Evolutionary conservation across 2,888 invertebrate species (phyloP).

Genomic region (Hipparchia sbordonii): DNA sequence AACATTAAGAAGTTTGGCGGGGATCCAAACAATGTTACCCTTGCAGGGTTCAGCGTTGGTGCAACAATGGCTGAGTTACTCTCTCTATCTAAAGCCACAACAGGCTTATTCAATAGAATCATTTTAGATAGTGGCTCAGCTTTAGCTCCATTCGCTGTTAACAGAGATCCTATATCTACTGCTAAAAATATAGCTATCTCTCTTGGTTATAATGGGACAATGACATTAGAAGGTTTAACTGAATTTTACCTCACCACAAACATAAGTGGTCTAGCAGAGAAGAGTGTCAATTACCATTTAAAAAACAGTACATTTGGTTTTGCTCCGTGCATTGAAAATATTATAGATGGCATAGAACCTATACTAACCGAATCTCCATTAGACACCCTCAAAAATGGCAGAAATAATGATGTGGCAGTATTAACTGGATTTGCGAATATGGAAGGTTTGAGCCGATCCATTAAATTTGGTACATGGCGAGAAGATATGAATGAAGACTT

Average conservation of each 20-base stretch:
- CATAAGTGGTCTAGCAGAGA: slow-evolving; percentile 49
- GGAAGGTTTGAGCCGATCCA: slow-evolving; percentile 71
- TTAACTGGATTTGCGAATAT: slow-evolving; percentile 69
- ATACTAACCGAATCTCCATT: slow-evolving; percentile 69
- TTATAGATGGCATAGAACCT: slow-evolving; percentile 55
- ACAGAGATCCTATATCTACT: slow-evolving; percentile 66
- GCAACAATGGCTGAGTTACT: slow-evolving; percentile 80
- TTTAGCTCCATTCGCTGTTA: slow-evolving; percentile 66
- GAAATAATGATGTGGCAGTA: slow-evolving; percentile 57
- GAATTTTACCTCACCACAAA: slow-evolving; percentile 67
- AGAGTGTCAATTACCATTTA: slow-evolving; percentile 66
- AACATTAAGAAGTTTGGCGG: slow-evolving; percentile 91
- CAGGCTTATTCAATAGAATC: slow-evolving; percentile 66
- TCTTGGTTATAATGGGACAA: slow-evolving; percentile 66
- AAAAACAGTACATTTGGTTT: slow-evolving; percentile 73
- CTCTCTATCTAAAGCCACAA: slow-evolving; percentile 59
- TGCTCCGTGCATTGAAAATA: slow-evolving; percentile 69
- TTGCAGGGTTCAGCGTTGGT: slow-evolving; percentile 92
- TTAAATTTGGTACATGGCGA: slow-evolving; percentile 64
- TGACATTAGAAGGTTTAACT: slow-evolving; percentile 61
- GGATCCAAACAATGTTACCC: slow-evolving; percentile 88
- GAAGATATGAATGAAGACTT: slow-evolving; percentile 70
- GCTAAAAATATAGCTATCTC: slow-evolving; percentile 68
- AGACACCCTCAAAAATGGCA: slow-evolving; percentile 58
- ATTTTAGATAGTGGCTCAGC: slow-evolving; percentile 74